Evolutionary conservation across 2,888 invertebrate species (phyloP), one percentile per base, ranked within the genome.

Genomic region (Parascotia fuliginaria): DNA sequence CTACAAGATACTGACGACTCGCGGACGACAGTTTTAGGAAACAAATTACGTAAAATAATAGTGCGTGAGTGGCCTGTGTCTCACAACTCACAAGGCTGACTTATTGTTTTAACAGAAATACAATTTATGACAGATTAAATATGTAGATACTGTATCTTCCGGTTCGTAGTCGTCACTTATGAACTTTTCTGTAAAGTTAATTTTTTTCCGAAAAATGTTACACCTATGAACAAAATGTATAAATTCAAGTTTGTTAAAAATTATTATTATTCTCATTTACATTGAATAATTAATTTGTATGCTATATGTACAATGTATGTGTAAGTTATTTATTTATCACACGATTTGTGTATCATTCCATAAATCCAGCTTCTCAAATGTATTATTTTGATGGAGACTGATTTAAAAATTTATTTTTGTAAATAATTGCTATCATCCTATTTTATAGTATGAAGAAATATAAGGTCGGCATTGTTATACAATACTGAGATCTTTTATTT

Each of bases 311-410:
- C 28, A 42, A 14, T 39, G 40, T 34, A 31, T 53, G 15, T 38
- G 28, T 52, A 47, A 34, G 14, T 36, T 24, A 16, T 42, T 48
- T 28, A 28, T 29, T 14, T 45, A 42, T 34, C 36, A 54, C 33
- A 61, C 19, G n/a, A 47, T 49, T 38, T 42, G 54, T 61, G 49
- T 47, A 59, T 16, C 64, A 67, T 65, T 65, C 68, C 65, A 54
- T 51, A 42, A 42, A 56, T 51, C 53, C 55, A 46, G 2, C 44
- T 47, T 24, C 12, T 48, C 37, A 51, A 48, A 51, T 42, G 24
- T 41, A 41, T 61, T 61, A 49, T 50, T 69, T 62, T 55, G 49
- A 55, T 57, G 31, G 62, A 70, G 70, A 65, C 60, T 70, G 70
- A 66, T 60, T 56, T 51, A 48, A 52, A 42, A 39, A 60, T 48